A percentile compares a stretch with the other conserved stretches of the same genome.
phyloP scores from a whole-genome alignment of 2,888 invertebrate species.

The Scotopteryx bipunctaria region DNA sequence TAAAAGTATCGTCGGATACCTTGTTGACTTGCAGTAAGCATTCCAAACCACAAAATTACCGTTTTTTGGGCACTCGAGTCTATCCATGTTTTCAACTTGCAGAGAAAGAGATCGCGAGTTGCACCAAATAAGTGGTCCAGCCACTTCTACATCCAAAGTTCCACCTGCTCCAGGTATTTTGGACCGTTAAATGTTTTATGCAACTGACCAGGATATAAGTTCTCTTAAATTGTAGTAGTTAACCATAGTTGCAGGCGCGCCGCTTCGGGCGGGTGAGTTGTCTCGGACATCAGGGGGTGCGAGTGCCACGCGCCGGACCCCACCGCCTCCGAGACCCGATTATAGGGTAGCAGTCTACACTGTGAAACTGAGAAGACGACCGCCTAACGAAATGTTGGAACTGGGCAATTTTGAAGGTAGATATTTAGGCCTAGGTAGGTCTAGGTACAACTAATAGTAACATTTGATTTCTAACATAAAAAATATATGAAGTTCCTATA shows the following conservation, averaged over 20 bases:
- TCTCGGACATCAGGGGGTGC: conserved; percentile 19
- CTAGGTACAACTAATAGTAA: background rate
- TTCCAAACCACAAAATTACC: no score
- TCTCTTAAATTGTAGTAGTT: background rate
- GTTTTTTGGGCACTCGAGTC: no score
- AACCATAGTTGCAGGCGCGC: background rate
- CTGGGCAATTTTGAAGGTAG: conserved; percentile 57
- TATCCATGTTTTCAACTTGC: conserved; percentile 20
- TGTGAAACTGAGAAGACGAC: conserved; percentile 49
- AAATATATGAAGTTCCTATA: background rate
- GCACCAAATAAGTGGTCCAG: conserved; percentile 17
- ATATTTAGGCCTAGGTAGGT: background rate
- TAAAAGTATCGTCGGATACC: conserved; percentile 58
- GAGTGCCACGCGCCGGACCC: conserved; percentile 27
- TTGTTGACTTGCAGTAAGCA: conserved; percentile 65
- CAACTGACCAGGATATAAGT: no score
- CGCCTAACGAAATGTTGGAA: conserved; percentile 57
- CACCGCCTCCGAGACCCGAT: conserved; percentile 35
- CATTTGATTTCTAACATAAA: background rate
- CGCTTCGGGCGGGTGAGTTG: background rate
- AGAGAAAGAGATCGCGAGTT: conserved; percentile 47
- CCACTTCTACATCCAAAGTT: conserved; percentile 37
- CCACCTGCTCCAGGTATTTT: conserved; percentile 18
- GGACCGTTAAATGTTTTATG: no score
- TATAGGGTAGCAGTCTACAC: conserved; percentile 55